Evolutionary conservation across 1,140 invertebrate genomes (phyloP).

Genomic region (Condylostylus longicornis): DNA sequence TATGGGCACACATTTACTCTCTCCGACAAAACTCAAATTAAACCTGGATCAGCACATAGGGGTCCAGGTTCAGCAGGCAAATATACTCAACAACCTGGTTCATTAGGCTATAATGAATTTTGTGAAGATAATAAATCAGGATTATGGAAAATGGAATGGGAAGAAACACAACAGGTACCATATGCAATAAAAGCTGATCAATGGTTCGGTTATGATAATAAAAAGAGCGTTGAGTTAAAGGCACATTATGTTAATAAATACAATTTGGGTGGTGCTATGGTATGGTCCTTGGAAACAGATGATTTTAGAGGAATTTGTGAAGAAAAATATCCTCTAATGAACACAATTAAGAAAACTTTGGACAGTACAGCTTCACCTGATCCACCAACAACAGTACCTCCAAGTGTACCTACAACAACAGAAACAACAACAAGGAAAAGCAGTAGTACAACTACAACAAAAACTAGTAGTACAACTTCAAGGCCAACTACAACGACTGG

Average conservation of each 20-base stretch:
- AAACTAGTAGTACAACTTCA: no score
- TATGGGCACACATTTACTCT: slow-evolving; percentile 55
- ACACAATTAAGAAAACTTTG: slow-evolving; percentile 22
- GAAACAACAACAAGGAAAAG: no score
- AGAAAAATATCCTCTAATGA: slow-evolving; percentile 33
- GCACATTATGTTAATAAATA: slow-evolving; percentile 24
- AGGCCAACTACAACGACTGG: not conserved
- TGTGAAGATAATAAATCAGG: slow-evolving; percentile 20
- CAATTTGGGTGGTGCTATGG: slow-evolving; percentile 41
- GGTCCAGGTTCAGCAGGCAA: slow-evolving; percentile 46
- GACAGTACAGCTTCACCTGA: slow-evolving; percentile 8
- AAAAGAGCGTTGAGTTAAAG: slow-evolving; percentile 27
- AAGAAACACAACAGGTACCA: slow-evolving; percentile 23
- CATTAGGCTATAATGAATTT: slow-evolving; percentile 63
- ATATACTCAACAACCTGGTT: slow-evolving; percentile 52
- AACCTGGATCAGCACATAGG: slow-evolving; percentile 37
- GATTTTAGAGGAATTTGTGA: slow-evolving; percentile 36
- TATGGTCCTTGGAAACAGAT: slow-evolving; percentile 47
- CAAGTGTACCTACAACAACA: no score
- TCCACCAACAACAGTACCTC: no score
- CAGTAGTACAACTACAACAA: not conserved
- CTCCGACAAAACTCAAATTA: slow-evolving; percentile 27
- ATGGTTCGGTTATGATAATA: slow-evolving; percentile 34
- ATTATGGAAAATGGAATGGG: slow-evolving; percentile 12
- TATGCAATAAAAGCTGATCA: slow-evolving; percentile 29